Base-by-base conservation (phyloP, 2,888 invertebrate genomes). In the Rotaria socialis region DNA sequence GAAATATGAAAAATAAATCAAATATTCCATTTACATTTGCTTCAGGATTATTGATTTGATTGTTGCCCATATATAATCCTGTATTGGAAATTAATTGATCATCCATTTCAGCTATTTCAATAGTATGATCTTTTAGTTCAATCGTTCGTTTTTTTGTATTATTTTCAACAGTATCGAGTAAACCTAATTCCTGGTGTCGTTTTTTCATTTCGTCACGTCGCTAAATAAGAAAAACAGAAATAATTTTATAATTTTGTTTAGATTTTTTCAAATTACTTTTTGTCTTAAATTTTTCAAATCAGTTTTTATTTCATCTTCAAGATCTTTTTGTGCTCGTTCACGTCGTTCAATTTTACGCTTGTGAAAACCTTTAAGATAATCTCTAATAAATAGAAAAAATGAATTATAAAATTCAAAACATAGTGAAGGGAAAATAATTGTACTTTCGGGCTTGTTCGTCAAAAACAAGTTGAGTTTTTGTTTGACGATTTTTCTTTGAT, bases 371-470 rank as follows among this genome's bases (percentile, higher is more conserved):
- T 43, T 80, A 11, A 80, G n/a, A 80, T 80, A 80, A 2, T 80
- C 75, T 80, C 75, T 80, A 16, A 35, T 22, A 4, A 56, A 16
- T 1, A 5, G 16, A 56, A 56, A 5, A 56, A 56, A 22, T 7
- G 14, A 27, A 16, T 5, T 67, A 67, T 16, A 2, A 67, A 2
- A 67, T 27, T 50, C 10, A 7, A 35, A 16, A 27, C 3, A 80
- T 24, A 7, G 2, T 24, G 10, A 10, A 47, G 3, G 24, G 11
- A 7, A 11, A 24, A 8, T 2, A 22, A 22, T 5, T n/a, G 41
- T 80, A 80, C 75, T 80, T 80, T 80, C 75, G 75, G 7, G 75
- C 75, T 80, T 80, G 41, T 80, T 80, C 75, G 47, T 80, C 75
- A n/a, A 80, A 80, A 10, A 80, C 47, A 1, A 80, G n/a, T 47